Evolutionary conservation across 2,888 invertebrate species (phyloP).

Genomic region (Dryobotodes eremita): DNA sequence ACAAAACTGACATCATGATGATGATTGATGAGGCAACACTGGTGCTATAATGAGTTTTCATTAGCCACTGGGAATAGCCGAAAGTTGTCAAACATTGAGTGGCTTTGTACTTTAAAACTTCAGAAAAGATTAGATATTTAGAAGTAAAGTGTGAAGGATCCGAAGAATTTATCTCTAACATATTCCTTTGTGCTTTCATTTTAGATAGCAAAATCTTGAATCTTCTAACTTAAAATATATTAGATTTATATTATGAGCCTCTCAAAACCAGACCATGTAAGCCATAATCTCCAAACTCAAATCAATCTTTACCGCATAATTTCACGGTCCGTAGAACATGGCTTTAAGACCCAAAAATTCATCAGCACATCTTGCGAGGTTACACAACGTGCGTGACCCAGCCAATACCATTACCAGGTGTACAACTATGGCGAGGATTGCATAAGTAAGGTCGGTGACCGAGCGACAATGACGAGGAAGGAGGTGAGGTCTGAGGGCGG

Average conservation of each 20-base stretch:
- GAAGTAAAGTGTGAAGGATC: slow-evolving; percentile 1
- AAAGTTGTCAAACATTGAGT: slow-evolving; percentile 42
- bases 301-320: slow-evolving; percentile 48
- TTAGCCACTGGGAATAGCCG: slow-evolving; percentile 29
- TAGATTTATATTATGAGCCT: neutral
- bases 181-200: slow-evolving; percentile 2
- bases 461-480: slow-evolving; percentile 77
- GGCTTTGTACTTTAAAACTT: slow-evolving; percentile 13
- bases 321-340: slow-evolving; percentile 40
- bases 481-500: slow-evolving; percentile 68
- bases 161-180: neutral
- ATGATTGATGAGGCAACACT: slow-evolving; percentile 60
- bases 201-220: neutral
- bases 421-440: slow-evolving; percentile 76
- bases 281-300: slow-evolving; percentile 14
- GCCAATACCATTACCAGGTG: slow-evolving; percentile 79
- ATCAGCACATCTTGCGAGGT: slow-evolving; percentile 54
- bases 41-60: slow-evolving; percentile 59
- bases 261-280: slow-evolving; percentile 9
- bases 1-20: slow-evolving; percentile 45
- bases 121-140: slow-evolving; percentile 17
- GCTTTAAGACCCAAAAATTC: slow-evolving; percentile 38
- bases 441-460: slow-evolving; percentile 83
- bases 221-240: neutral
- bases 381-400: slow-evolving; percentile 74